Conservation (phyloP, 2,113 vertebrate genomes). For the Sylvia atricapilla region DNA sequence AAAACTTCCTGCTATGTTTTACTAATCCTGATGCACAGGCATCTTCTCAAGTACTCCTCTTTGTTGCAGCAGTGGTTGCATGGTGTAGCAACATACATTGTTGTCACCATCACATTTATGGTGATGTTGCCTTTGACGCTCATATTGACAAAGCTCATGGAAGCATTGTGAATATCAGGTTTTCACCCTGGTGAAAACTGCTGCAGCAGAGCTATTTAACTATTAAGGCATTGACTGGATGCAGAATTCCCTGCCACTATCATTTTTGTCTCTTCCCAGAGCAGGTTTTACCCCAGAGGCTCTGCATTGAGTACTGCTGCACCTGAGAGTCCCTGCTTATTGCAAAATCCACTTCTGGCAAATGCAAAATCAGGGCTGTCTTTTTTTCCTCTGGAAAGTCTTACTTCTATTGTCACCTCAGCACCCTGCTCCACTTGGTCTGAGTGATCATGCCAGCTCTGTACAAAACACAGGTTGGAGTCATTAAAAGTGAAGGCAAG, state of each 20-base stretch:
- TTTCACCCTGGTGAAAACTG: background rate
- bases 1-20: background rate
- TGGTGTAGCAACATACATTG: background rate
- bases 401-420: background rate
- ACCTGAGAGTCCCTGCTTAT: background rate
- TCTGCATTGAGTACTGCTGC: accelerated
- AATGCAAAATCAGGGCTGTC: background rate
- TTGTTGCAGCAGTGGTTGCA: background rate
- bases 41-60: background rate
- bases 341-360: background rate
- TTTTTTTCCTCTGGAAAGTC: background rate
- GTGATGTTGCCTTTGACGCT: background rate
- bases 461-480: background rate
- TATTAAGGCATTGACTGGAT: background rate
- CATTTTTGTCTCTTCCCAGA: background rate
- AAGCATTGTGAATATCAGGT: accelerated
- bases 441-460: background rate
- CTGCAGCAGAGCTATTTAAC: background rate
- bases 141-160: accelerated
- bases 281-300: background rate
- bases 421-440: background rate
- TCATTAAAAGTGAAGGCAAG: background rate
- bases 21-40: background rate
- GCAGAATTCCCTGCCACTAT: background rate
- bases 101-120: background rate